Conservation (phyloP, 37 sponge, comb jelly and placozoan genomes). For the Agelas oroides region DNA sequence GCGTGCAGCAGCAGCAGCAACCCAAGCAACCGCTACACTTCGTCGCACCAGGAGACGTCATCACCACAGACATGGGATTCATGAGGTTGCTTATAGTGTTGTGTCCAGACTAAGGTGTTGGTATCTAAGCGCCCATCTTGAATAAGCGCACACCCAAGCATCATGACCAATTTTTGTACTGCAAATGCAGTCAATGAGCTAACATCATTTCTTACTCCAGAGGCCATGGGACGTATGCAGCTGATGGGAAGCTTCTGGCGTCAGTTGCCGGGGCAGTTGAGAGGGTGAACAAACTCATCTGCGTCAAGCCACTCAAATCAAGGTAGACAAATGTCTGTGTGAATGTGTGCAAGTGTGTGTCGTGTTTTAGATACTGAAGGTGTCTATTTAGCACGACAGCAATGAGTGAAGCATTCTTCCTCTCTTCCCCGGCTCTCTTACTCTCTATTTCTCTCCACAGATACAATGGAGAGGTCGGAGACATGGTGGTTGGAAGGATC, state of each 20-base stretch:
- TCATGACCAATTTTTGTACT: too few species aligned
- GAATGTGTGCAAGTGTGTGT: too few species aligned
- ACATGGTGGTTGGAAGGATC: conserved; percentile 95
- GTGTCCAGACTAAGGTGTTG: not conserved
- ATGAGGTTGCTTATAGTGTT: conserved; percentile 76
- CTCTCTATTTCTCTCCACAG: conserved; percentile 39
- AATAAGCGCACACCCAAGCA: not conserved
- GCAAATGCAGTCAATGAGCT: too few species aligned
- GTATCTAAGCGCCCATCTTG: not conserved
- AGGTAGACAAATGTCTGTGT: conserved; percentile 26
- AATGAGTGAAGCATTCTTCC: too few species aligned
- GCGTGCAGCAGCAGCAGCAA: too few species aligned
- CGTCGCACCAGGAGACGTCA: conserved; percentile 94
- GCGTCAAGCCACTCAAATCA: conserved; percentile 83
- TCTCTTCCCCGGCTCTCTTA: too few species aligned
- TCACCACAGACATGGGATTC: conserved; percentile 84
- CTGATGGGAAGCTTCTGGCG: conserved; percentile 70
- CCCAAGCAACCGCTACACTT: conserved; percentile 29
- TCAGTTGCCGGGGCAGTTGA: conserved; percentile 93
- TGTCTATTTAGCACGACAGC: too few species aligned
- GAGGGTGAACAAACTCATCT: conserved; percentile 88
- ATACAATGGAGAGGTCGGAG: conserved; percentile 97
- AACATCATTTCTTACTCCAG: too few species aligned
- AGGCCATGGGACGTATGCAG: conserved; percentile 91
- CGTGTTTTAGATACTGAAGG: too few species aligned